Evolutionary conservation across 1,140 invertebrate species (phyloP), one percentile per base, ranked within the genome.

Genomic region (Planococcus citri): DNA sequence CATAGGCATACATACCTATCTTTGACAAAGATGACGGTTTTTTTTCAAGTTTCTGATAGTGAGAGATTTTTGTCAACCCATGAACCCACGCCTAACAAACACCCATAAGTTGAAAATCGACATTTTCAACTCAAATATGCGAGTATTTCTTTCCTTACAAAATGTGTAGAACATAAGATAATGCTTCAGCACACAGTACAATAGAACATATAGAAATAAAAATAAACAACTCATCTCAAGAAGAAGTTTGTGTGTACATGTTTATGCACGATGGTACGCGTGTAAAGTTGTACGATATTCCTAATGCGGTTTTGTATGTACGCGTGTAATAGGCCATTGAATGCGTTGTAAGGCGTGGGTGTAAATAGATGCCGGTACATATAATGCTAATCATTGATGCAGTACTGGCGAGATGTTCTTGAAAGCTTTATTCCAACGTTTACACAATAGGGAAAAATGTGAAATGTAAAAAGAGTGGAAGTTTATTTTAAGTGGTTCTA

Each of bases 261-360:
- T 51, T 51, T 51, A 51, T 51, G 41, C 41, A 51, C 2, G 41
- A 9, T 51, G 33, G 41, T 51, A 51, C 41, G 41, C 41, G 41
- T 51, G 41, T 51, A 51, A 51, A 51, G 12, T 51, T 51, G 41
- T 51, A 51, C 41, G n/a, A 51, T 51, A 51, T n/a, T n/a, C n/a
- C n/a, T 9, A 51, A 51, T 51, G 41, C 17, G 41, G 41, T 51
- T 51, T 51, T 51, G 41, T 51, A 51, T 14, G 33, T 51, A 51
- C 41, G 41, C 41, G 41, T 51, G 41, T 51, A 51, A 51, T 51
- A 17, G 41, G n/a, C 41, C 17, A 51, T 51, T 51, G 41, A 51
- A 51, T 20, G 17, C 41, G 41, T 51, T n/a, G 41, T 51, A 51
- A 3, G n/a, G 41, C 17, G 41, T 51, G n/a, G 41, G 41, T 51